A percentile compares a stretch with the other conserved stretches of the same genome.
Conservation (phyloP, 2,113 vertebrate genomes). For the Bucco capensis region DNA sequence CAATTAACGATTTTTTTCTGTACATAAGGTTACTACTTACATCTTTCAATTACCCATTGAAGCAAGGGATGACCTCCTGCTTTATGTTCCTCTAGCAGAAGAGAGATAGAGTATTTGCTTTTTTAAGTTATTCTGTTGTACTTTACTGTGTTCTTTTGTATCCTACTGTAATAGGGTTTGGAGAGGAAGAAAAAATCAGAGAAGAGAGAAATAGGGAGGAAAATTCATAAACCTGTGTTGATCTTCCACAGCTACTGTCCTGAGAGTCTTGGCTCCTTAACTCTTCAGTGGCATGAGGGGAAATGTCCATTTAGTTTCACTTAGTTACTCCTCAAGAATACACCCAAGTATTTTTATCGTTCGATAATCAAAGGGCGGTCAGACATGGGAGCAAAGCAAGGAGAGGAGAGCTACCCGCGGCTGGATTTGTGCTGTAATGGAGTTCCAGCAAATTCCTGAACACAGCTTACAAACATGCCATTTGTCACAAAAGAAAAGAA, state of each 20-base stretch:
- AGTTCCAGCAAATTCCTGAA: neutral
- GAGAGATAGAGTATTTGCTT: neutral
- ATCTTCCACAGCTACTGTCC: neutral
- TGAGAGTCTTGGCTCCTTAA: neutral
- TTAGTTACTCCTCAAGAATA: neutral
- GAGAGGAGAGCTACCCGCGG: neutral
- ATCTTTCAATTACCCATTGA: neutral
- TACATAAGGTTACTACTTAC: rapidly evolving
- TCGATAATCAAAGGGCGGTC: rapidly evolving
- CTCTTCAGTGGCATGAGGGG: neutral
- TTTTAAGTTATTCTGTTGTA: neutral
- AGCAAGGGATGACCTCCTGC: neutral
- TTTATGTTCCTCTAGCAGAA: neutral
- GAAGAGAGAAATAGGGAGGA: neutral
- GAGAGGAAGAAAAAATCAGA: neutral
- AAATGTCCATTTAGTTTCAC: neutral
- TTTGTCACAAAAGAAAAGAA: neutral
- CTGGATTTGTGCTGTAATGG: neutral
- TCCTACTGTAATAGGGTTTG: neutral
- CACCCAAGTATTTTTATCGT: neutral
- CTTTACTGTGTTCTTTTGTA: neutral
- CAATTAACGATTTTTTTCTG: neutral
- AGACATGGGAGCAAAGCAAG: neutral
- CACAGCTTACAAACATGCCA: rapidly evolving
- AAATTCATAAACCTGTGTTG: neutral